A percentile compares a stretch with the other conserved stretches of the same genome.
These are phyloP conservation scores for Scaptomyza hsui DNA, from an alignment of 1,140 invertebrate species.

Conservation along the genomic window DNA sequence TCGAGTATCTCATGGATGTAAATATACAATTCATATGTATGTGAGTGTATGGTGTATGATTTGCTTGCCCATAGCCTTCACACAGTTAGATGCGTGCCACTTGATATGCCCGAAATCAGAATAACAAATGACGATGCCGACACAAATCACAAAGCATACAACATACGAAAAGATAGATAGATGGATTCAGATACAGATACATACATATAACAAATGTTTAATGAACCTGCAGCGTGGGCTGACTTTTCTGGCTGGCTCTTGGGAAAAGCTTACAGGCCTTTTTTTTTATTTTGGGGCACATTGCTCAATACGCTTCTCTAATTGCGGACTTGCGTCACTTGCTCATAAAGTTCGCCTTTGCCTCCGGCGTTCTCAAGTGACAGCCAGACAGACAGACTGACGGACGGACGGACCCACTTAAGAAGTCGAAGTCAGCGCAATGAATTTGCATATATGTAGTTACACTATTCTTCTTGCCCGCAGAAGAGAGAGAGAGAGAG, in stretches of 20 bases:
- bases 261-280: constrained; percentile 58
- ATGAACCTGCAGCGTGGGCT: constrained; percentile 53
- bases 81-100: constrained; percentile 76
- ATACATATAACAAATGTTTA: constrained; percentile 27
- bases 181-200: constrained; percentile 14
- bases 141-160: constrained; percentile 34
- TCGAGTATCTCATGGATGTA: constrained; percentile 62
- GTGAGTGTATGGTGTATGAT: neutral
- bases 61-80: constrained; percentile 58
- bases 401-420: constrained; percentile 37
- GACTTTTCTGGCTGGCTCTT: constrained; percentile 2
- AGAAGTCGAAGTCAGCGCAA: constrained; percentile 55
- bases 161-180: neutral
- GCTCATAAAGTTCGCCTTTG: neutral
- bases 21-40: constrained; percentile 42
- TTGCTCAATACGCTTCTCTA: constrained; percentile 76
- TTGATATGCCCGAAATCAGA: constrained; percentile 73
- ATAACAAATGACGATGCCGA: constrained; percentile 69
- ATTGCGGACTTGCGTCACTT: constrained; percentile 63
- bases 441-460: constrained; percentile 70
- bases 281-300: too few relatives aligned
- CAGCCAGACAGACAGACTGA: neutral
- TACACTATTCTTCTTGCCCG: neutral
- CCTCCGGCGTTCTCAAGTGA: neutral
- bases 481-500: neutral